phyloP scores from a whole-genome alignment of 2,888 invertebrate genomes.

The Dolichomitus sp. region DNA sequence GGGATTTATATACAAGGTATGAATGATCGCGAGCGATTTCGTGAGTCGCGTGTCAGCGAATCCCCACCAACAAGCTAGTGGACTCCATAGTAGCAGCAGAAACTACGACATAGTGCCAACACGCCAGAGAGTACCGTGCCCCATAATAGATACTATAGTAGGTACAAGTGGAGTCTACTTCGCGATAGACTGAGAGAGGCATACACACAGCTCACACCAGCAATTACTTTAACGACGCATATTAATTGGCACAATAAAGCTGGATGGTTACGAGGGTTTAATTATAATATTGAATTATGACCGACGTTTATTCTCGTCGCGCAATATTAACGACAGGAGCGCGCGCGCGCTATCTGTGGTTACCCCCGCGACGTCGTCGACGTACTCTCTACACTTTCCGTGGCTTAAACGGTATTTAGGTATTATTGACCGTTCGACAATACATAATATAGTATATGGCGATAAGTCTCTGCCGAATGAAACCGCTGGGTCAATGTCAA shows the following conservation, averaged over 20 bases:
- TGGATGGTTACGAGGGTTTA: slow-evolving; percentile 79
- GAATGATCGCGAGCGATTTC: slow-evolving; percentile 45
- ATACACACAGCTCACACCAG: slow-evolving; percentile 68
- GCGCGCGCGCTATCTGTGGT: slow-evolving; percentile 50
- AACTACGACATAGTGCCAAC: slow-evolving; percentile 46
- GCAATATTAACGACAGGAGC: slow-evolving; percentile 72
- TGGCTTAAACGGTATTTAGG: slow-evolving; percentile 38
- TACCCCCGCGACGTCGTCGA: slow-evolving; percentile 34
- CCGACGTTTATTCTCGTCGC: slow-evolving; percentile 82
- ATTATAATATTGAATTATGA: slow-evolving; percentile 84
- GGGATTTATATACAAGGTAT: slow-evolving; percentile 47
- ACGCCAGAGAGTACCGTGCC: slow-evolving; percentile 42
- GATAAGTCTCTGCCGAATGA: background rate
- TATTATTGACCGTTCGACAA: slow-evolving; percentile 45
- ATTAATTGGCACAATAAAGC: slow-evolving; percentile 83
- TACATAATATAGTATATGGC: slow-evolving; percentile 13
- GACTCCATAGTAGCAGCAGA: slow-evolving; percentile 25
- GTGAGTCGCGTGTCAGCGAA: slow-evolving; percentile 40
- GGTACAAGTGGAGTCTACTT: slow-evolving; percentile 30
- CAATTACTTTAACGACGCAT: slow-evolving; percentile 82
- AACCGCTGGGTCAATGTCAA: slow-evolving; percentile 28
- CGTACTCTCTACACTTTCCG: slow-evolving; percentile 43
- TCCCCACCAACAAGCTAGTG: slow-evolving; percentile 6
- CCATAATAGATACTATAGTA: slow-evolving; percentile 29
- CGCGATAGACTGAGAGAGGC: slow-evolving; percentile 24